Evolutionary conservation across 2,888 invertebrate genomes (phyloP), one percentile per base, ranked within the genome.

Genomic region (Pteria penguin): DNA sequence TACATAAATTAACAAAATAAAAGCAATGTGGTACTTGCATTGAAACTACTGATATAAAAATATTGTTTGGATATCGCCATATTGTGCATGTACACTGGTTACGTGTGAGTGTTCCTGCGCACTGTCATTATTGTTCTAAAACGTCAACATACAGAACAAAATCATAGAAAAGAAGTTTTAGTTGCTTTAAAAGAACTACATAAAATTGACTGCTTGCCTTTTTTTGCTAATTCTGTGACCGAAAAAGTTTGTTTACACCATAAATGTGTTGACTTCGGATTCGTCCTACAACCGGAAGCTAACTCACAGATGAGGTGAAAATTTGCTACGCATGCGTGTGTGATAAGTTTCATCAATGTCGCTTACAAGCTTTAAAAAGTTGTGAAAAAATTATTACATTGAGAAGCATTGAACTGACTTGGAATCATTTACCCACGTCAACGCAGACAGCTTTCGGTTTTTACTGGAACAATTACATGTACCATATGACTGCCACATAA

Each of bases 101-200:
- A 76, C 75, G 75, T 76, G 75, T 71, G 71, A 70, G 52, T 61
- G 8, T 65, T 60, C 73, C 65, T 75, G 75, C 75, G 75, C 65
- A 75, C 62, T 54, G 32, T 71, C 32, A 52, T 70, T 45, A n/a
- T n/a, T n/a, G 1, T 18, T 27, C n/a, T 60, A 18, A 26, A 60
- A 18, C 14, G 60, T 4, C 60, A 60, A 27, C 32, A 29, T n/a
- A n/a, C n/a, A n/a, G n/a, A n/a, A n/a, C n/a, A n/a, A n/a, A n/a
- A n/a, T n/a, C n/a, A n/a, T n/a, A n/a, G n/a, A n/a, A n/a, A n/a
- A n/a, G n/a, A n/a, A n/a, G n/a, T n/a, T n/a, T n/a, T n/a, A n/a
- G n/a, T n/a, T n/a, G n/a, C n/a, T n/a, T n/a, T n/a, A n/a, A n/a
- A n/a, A n/a, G n/a, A n/a, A n/a, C n/a, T n/a, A n/a, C n/a, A n/a